These are phyloP conservation scores for Sebastes schlegelii DNA, from an alignment of 2,113 vertebrate genomes.

Conservation along the genomic window DNA sequence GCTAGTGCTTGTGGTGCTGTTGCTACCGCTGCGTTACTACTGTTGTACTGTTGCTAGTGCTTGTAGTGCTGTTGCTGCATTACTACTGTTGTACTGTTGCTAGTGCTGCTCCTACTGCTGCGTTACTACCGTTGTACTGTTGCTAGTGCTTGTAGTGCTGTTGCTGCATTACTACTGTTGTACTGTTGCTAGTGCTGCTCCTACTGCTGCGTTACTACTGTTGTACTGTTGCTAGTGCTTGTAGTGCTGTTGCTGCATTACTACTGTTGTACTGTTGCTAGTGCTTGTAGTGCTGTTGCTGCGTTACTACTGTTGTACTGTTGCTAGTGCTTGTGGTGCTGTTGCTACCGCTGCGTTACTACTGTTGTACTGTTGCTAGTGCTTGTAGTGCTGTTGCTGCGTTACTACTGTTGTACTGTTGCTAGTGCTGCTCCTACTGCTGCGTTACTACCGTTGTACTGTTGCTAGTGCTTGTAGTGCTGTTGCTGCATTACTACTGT, in stretches of 20 bases:
- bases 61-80: background rate
- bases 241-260: no score
- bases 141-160: background rate
- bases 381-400: background rate
- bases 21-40: background rate
- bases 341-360: background rate
- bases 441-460: background rate
- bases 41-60: background rate
- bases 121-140: background rate
- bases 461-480: background rate
- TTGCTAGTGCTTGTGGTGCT: background rate
- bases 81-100: background rate
- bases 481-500: background rate
- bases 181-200: background rate
- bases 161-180: no score
- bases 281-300: background rate
- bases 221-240: background rate
- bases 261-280: background rate
- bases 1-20: background rate
- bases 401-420: background rate
- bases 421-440: background rate
- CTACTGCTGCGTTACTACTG: background rate
- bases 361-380: background rate
- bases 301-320: background rate
- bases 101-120: no score